Evolutionary conservation across 2,888 invertebrate species (phyloP).

Genomic region (Tryphoninae sp.): DNA sequence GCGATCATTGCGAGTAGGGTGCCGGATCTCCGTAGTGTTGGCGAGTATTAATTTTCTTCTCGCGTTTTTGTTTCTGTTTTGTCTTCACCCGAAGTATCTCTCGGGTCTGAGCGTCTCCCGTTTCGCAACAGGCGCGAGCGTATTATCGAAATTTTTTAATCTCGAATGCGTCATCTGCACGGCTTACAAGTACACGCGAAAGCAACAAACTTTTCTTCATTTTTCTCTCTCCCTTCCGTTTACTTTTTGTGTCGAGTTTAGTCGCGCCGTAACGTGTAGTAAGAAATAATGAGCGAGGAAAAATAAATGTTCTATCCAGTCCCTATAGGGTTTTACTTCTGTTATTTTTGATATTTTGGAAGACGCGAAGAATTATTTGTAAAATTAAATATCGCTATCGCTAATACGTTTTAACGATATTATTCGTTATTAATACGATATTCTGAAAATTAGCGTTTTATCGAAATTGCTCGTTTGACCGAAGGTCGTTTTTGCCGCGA

Average conservation of each 20-base stretch:
- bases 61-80: not conserved
- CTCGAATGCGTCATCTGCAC: conserved; percentile 6
- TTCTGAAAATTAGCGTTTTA: not conserved
- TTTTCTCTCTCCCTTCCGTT: not conserved
- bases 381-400: not conserved
- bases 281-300: too few species aligned
- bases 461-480: not conserved
- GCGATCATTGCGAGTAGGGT: conserved; percentile 52
- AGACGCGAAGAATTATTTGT: not conserved
- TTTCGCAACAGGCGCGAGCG: conserved; percentile 1
- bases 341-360: not conserved
- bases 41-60: conserved; percentile 20
- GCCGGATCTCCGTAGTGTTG: not conserved
- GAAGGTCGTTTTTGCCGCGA: not conserved
- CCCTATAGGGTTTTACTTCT: too few species aligned
- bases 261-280: not conserved
- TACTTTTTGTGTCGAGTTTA: not conserved
- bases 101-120: not conserved
- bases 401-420: not conserved
- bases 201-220: not conserved
- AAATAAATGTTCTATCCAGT: too few species aligned
- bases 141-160: conserved; percentile 36
- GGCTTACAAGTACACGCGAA: not conserved
- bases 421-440: not conserved
- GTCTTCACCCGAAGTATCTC: not conserved